Evolutionary conservation across 1,140 invertebrate genomes (phyloP).

Genomic region (Danaus plexippus): DNA sequence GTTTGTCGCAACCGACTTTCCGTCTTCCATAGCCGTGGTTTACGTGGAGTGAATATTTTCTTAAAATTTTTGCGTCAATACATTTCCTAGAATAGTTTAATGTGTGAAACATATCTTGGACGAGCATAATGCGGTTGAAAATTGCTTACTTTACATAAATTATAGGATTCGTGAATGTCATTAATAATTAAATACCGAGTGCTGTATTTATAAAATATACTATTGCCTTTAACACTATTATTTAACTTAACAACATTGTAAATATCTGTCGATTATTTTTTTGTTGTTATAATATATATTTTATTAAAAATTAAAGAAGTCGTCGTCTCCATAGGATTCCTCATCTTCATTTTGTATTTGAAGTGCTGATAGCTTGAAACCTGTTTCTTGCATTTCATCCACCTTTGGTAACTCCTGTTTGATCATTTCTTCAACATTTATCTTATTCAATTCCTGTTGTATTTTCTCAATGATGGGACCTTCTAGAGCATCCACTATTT

Average conservation of each 20-base stretch:
- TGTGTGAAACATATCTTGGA: neutral
- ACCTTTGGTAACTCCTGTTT: conserved; percentile 77
- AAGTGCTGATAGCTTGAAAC: conserved; percentile 60
- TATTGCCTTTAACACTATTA: no score
- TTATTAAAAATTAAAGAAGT: conserved; percentile 60
- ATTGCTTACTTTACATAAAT: conserved; percentile 1
- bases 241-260: no score
- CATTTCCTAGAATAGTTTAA: conserved; percentile 6
- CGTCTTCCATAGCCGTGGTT: conserved; percentile 8
- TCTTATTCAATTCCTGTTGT: conserved; percentile 78
- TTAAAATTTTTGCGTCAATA: conserved; percentile 4
- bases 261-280: no score
- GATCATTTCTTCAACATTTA: conserved; percentile 81
- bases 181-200: neutral
- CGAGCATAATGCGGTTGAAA: neutral
- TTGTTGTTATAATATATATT: neutral
- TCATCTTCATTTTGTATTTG: conserved; percentile 25
- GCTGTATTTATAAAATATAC: no score
- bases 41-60: conserved; percentile 14
- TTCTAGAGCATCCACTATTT: conserved; percentile 87
- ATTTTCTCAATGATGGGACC: conserved; percentile 79
- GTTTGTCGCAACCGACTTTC: conserved; percentile 32
- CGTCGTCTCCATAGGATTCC: conserved; percentile 54
- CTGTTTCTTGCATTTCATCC: conserved; percentile 71
- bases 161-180: no score